Evolutionary conservation across 1,140 invertebrate genomes (phyloP).

Genomic region (Araneus ventricosus): DNA sequence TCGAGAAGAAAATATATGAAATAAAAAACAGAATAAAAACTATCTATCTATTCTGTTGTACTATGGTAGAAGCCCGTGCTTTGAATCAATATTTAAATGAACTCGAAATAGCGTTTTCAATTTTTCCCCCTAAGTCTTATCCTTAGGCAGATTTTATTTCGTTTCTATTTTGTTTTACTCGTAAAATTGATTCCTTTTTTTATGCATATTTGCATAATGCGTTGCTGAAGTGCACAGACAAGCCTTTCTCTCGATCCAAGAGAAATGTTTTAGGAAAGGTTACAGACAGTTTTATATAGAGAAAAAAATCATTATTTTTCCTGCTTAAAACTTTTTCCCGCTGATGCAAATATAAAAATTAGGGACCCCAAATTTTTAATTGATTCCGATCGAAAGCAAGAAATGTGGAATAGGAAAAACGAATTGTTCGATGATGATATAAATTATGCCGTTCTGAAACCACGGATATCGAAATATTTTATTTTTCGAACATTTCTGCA

Average conservation of each 20-base stretch:
- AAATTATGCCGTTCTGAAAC: too few relatives aligned
- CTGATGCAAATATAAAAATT: neutral
- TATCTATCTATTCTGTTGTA: constrained; percentile 75
- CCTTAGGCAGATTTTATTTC: constrained; percentile 73
- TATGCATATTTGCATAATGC: constrained; percentile 74
- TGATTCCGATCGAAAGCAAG: neutral
- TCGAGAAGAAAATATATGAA: constrained; percentile 74
- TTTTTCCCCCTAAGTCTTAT: constrained; percentile 74
- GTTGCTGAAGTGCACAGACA: constrained; percentile 12
- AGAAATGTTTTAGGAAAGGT: constrained; percentile 18
- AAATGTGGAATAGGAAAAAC: neutral
- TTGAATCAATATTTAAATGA: constrained; percentile 76
- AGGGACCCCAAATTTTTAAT: neutral
- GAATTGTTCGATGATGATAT: neutral
- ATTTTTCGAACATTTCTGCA: too few relatives aligned
- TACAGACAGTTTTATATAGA: neutral
- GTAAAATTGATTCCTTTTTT: constrained; percentile 75
- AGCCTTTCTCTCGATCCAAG: constrained; percentile 17
- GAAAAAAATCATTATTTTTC: constrained; percentile 41
- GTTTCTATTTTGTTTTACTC: constrained; percentile 75
- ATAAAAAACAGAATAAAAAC: constrained; percentile 73
- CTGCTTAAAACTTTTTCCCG: neutral
- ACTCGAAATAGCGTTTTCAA: constrained; percentile 76
- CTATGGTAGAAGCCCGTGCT: constrained; percentile 41
- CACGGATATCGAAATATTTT: too few relatives aligned